phyloP scores from a whole-genome alignment of 2,113 vertebrate genomes.

The Rhinolophus ferrumequinum region DNA sequence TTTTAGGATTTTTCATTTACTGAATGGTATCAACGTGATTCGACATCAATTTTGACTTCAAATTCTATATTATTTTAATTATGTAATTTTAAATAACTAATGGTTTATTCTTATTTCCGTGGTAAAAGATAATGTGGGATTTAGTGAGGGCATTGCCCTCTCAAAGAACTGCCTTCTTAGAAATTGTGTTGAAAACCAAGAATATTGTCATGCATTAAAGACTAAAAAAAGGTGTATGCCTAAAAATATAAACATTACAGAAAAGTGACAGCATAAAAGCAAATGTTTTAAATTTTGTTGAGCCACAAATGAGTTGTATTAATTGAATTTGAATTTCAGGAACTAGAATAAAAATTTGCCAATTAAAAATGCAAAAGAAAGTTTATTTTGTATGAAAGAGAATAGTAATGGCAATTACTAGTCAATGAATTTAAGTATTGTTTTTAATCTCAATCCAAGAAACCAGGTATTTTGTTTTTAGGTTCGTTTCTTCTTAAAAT shows the following conservation, averaged over 20 bases:
- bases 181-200: not conserved
- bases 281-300: not conserved
- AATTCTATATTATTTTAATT: not conserved
- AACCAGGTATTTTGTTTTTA: not conserved
- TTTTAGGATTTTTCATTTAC: not conserved
- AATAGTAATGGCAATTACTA: not conserved
- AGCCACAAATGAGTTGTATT: not conserved
- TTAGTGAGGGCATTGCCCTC: not conserved
- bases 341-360: not conserved
- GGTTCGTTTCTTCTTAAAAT: not conserved
- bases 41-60: not conserved
- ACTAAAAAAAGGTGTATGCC: not conserved
- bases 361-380: not conserved
- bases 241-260: not conserved
- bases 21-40: not conserved
- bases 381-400: not conserved
- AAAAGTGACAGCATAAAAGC: not conserved
- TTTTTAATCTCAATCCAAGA: not conserved
- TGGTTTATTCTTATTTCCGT: not conserved
- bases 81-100: not conserved
- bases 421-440: not conserved
- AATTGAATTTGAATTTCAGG: conserved; percentile 24
- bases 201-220: not conserved
- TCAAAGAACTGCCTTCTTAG: not conserved
- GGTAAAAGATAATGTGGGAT: not conserved